Evolutionary conservation across 2,797 vertebrate species (phyloP).

Genomic region (Sebastes miniatus): DNA sequence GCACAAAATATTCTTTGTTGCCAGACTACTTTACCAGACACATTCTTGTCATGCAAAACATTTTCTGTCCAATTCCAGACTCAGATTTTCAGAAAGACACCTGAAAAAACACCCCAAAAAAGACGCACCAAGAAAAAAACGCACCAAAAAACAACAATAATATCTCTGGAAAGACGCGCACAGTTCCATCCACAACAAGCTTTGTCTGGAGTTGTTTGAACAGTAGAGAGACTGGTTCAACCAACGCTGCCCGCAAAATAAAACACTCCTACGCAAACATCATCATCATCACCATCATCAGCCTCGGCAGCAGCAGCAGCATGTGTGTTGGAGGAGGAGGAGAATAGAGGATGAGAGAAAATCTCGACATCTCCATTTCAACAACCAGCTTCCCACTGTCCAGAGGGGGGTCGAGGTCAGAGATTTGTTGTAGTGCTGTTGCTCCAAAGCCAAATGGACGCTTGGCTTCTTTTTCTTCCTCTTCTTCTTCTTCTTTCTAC

Average conservation of each 20-base stretch:
- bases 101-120: slow-evolving; percentile 11
- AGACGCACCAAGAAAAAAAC: not conserved
- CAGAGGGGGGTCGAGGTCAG: slow-evolving; percentile 63
- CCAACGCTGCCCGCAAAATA: slow-evolving; percentile 50
- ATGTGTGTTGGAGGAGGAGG: slow-evolving; percentile 51
- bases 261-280: slow-evolving; percentile 74
- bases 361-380: slow-evolving; percentile 69
- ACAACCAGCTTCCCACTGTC: slow-evolving; percentile 42
- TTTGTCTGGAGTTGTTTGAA: slow-evolving; percentile 66
- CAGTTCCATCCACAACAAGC: slow-evolving; percentile 44
- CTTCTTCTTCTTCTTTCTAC: not conserved
- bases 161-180: slow-evolving; percentile 2
- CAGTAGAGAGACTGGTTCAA: slow-evolving; percentile 41
- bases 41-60: slow-evolving; percentile 7
- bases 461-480: not conserved
- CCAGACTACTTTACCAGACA: slow-evolving; percentile 39
- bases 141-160: not conserved
- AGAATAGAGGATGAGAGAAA: slow-evolving; percentile 36
- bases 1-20: slow-evolving; percentile 4
- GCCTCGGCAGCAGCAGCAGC: slow-evolving; percentile 47
- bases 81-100: not conserved
- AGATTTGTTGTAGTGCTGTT: slow-evolving; percentile 9
- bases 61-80: slow-evolving; percentile 28
- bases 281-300: slow-evolving; percentile 58
- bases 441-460: slow-evolving; percentile 12